Conservation (phyloP, 2,113 vertebrate genomes). For the Narcine bancroftii region DNA sequence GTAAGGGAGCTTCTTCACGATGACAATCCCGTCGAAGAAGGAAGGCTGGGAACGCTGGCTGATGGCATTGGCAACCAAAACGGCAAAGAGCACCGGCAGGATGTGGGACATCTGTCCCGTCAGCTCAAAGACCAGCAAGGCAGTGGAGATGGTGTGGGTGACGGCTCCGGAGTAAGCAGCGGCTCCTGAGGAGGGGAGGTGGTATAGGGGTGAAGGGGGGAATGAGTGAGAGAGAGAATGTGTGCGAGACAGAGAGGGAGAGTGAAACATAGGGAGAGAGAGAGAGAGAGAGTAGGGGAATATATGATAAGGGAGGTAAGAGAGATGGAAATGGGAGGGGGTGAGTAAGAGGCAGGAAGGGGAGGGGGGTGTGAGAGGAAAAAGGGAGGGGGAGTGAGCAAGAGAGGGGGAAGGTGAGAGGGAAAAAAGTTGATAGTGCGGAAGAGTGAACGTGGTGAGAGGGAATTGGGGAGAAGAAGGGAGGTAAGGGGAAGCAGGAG, state of each 20-base stretch:
- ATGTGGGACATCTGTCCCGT: slow-evolving; percentile 45
- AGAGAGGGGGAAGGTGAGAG: no score
- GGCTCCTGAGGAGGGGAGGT: slow-evolving; percentile 24
- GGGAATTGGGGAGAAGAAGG: no score
- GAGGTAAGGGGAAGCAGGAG: no score
- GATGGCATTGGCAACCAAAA: slow-evolving; percentile 41
- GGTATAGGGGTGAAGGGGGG: background rate
- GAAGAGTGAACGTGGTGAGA: no score
- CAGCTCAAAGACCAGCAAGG: slow-evolving; percentile 43
- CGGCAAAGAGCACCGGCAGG: slow-evolving; percentile 41
- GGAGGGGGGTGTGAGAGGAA: background rate
- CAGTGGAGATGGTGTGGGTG: slow-evolving; percentile 43
- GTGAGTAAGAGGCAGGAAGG: background rate
- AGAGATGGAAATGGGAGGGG: background rate
- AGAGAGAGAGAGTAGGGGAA: no score
- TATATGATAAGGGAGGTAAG: no score
- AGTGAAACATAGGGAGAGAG: no score
- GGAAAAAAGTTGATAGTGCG: no score
- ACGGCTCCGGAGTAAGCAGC: slow-evolving; percentile 42
- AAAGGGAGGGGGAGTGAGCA: no score
- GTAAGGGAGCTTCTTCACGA: slow-evolving; percentile 41
- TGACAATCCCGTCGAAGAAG: slow-evolving; percentile 43
- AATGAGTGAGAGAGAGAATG: no score
- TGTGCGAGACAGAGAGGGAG: no score
- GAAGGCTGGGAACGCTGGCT: slow-evolving; percentile 42